Percentiles rank a stretch among this genome's conserved stretches.
Evolutionary conservation across 2,888 invertebrate species (phyloP).

Genomic region (Tridacna crocea): DNA sequence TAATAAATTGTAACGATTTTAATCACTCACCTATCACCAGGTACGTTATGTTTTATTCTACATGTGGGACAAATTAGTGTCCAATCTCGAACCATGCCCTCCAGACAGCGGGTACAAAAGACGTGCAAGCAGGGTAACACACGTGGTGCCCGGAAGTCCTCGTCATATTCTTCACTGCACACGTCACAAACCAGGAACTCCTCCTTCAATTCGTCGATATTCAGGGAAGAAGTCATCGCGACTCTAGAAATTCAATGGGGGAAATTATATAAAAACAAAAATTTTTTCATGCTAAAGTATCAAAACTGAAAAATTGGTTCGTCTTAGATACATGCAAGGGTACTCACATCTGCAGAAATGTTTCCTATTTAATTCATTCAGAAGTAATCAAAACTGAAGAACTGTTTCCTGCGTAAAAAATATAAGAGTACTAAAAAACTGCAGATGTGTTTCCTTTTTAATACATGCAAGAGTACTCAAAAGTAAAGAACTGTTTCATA

Average conservation of each 20-base stretch:
- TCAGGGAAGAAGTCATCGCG: constrained; percentile 26
- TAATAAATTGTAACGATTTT: too few species aligned
- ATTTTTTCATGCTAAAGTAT: not conserved
- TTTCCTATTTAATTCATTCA: too few species aligned
- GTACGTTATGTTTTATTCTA: constrained; percentile 62
- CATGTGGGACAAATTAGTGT: constrained; percentile 65
- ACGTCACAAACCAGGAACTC: constrained; percentile 65
- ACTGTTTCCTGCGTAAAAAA: too few species aligned
- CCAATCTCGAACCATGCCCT: constrained; percentile 66
- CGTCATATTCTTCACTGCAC: constrained; percentile 67
- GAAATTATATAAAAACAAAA: not conserved
- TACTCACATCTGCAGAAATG: too few species aligned
- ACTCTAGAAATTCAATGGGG: not conserved
- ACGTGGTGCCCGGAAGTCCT: constrained; percentile 58
- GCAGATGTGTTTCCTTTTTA: too few species aligned
- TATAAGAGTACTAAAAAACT: too few species aligned
- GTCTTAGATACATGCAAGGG: too few species aligned
- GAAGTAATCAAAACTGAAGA: too few species aligned
- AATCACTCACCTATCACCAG: constrained; percentile 18
- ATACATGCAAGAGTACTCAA: too few species aligned
- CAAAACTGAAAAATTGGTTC: too few species aligned
- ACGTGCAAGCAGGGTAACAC: constrained; percentile 67
- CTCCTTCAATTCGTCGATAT: constrained; percentile 66
- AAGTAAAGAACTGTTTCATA: too few species aligned
- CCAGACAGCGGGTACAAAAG: constrained; percentile 61